Percentiles rank a stretch among this genome's conserved stretches.
These are phyloP conservation scores for Myopa tessellatipennis DNA, from an alignment of 2,888 invertebrate genomes.

Conservation along the genomic window DNA sequence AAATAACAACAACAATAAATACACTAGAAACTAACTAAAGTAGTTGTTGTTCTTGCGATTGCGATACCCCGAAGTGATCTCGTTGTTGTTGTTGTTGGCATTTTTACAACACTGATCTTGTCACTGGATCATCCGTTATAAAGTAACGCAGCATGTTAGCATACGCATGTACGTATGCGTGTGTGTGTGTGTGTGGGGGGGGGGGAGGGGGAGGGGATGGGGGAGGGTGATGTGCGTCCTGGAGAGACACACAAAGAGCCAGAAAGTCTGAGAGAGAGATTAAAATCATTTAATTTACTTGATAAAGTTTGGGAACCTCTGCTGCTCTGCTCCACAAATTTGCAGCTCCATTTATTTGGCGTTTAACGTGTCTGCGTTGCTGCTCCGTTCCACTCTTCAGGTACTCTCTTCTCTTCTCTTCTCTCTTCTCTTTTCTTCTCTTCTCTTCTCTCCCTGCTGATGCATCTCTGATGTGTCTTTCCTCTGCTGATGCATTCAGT, in stretches of 20 bases:
- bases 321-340: too few relatives aligned
- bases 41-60: neutral
- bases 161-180: neutral
- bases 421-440: too few relatives aligned
- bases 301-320: too few relatives aligned
- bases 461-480: too few relatives aligned
- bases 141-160: slow-evolving; percentile 9
- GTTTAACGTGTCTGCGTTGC: neutral
- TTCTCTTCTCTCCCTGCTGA: too few relatives aligned
- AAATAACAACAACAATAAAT: neutral
- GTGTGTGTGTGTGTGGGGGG: neutral
- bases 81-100: neutral
- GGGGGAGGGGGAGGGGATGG: too few relatives aligned
- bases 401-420: too few relatives aligned
- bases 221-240: too few relatives aligned
- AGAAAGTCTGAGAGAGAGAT: too few relatives aligned
- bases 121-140: slow-evolving; percentile 13
- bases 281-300: too few relatives aligned
- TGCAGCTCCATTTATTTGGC: too few relatives aligned
- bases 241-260: neutral
- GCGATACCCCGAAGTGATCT: too few relatives aligned
- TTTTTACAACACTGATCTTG: slow-evolving; percentile 33
- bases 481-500: neutral
- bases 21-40: neutral
- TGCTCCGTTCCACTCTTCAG: neutral